These are phyloP conservation scores for Dicrostonyx torquatus DNA, from an alignment of 2,797 vertebrate genomes.

Conservation along the genomic window DNA sequence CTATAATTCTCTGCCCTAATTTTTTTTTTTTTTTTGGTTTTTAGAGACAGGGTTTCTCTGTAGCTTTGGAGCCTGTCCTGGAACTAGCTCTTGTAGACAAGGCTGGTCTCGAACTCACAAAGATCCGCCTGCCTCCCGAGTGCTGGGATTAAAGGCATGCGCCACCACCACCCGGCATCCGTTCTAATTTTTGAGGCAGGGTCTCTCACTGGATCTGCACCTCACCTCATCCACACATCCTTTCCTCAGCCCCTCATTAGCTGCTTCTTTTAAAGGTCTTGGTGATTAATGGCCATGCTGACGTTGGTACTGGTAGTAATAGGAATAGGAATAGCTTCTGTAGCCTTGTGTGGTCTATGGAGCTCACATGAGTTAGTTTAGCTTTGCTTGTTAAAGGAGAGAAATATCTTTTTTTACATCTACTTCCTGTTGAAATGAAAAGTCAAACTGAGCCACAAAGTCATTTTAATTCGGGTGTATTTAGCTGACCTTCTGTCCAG, in stretches of 20 bases:
- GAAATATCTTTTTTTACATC: background rate
- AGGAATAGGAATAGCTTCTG: background rate
- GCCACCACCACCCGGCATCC: no score
- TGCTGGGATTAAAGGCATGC: no score
- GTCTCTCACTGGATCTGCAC: background rate
- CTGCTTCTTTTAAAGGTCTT: constrained; percentile 23
- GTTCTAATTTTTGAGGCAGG: no score
- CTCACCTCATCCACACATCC: background rate
- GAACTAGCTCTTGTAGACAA: no score
- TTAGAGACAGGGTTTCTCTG: no score
- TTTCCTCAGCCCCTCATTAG: background rate
- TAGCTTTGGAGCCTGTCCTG: no score
- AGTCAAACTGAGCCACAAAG: background rate
- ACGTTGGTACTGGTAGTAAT: background rate
- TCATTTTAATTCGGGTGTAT: constrained; percentile 47
- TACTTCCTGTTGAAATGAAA: constrained; percentile 33
- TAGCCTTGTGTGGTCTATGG: constrained; percentile 44
- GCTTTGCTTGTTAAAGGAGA: background rate
- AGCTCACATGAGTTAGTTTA: background rate
- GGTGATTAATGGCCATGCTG: background rate
- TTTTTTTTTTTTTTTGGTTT: no score
- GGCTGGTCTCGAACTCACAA: no score
- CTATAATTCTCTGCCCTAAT: background rate
- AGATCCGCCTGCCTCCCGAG: no score
- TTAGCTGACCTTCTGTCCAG: background rate